A percentile compares a stretch with the other conserved stretches of the same genome.
Evolutionary conservation across 2,797 vertebrate species (phyloP).

Genomic region (Sphaeramia orbicularis): DNA sequence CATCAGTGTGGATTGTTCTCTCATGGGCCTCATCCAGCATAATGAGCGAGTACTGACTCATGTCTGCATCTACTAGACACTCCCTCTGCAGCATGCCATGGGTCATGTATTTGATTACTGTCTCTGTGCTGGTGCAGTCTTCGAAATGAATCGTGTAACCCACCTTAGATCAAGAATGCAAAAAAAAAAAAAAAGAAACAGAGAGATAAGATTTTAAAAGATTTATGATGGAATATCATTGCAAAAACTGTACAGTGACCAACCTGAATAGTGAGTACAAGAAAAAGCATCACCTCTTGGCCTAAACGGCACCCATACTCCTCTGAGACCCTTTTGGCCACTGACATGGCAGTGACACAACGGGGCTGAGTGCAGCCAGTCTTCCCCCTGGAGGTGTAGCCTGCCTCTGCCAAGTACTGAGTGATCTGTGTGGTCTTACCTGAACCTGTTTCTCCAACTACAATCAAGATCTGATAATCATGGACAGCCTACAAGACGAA

Average conservation of each 20-base stretch:
- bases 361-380: conserved; percentile 98
- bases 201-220: too few species aligned
- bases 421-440: conserved; percentile 98
- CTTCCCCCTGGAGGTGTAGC: conserved; percentile 95
- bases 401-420: conserved; percentile 96
- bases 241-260: background rate
- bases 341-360: conserved; percentile 97
- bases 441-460: conserved; percentile 97
- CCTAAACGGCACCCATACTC: conserved; percentile 49
- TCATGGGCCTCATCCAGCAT: conserved; percentile 94
- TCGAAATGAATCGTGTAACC: conserved; percentile 95
- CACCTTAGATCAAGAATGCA: conserved; percentile 78
- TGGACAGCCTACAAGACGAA: conserved; percentile 89
- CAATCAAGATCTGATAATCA: conserved; percentile 97
- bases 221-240: too few species aligned
- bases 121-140: conserved; percentile 94
- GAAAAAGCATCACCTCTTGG: conserved; percentile 24
- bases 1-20: conserved; percentile 94
- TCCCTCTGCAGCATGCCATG: conserved; percentile 94
- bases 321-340: conserved; percentile 94
- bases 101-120: conserved; percentile 96
- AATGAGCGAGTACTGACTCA: conserved; percentile 92
- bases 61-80: conserved; percentile 91
- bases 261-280: too few species aligned
- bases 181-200: too few species aligned